phyloP scores from a whole-genome alignment of 2,113 vertebrate species.

The Siniperca knerii region DNA sequence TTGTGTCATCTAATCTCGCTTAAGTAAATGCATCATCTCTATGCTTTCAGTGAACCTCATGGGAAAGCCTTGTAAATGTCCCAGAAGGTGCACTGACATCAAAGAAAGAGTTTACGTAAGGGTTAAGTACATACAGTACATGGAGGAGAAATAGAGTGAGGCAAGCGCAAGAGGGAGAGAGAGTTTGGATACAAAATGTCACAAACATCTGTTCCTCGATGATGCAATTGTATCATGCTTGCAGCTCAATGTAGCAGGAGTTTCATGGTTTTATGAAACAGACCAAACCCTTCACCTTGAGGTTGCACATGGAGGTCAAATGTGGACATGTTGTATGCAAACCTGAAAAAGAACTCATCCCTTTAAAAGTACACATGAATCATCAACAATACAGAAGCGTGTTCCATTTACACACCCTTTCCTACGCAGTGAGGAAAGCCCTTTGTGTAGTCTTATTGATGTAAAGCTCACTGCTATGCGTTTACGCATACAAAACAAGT shows the following conservation, averaged over 20 bases:
- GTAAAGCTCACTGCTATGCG: constrained; percentile 42
- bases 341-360: constrained; percentile 29
- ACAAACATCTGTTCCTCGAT: constrained; percentile 74
- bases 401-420: constrained; percentile 46
- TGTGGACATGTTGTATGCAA: constrained; percentile 40
- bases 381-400: constrained; percentile 25
- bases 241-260: constrained; percentile 43
- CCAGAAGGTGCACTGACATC: constrained; percentile 58
- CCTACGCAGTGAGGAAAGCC: constrained; percentile 30
- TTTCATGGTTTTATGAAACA: constrained; percentile 28
- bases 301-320: constrained; percentile 36
- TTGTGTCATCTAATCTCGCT: constrained; percentile 63
- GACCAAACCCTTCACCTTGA: constrained; percentile 47
- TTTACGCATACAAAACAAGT: constrained; percentile 46
- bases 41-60: constrained; percentile 38
- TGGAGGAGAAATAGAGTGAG: constrained; percentile 40
- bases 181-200: constrained; percentile 67
- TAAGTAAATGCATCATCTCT: constrained; percentile 59
- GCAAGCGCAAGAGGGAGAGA: constrained; percentile 39
- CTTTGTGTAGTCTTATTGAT: constrained; percentile 46
- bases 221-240: constrained; percentile 63
- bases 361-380: constrained; percentile 35
- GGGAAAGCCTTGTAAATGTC: constrained; percentile 57
- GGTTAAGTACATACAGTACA: constrained; percentile 5
- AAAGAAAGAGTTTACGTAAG: constrained; percentile 53